A percentile compares a stretch with the other conserved stretches of the same genome.
Evolutionary conservation across 1,140 invertebrate species (phyloP).

Genomic region (Ceratitis capitata): DNA sequence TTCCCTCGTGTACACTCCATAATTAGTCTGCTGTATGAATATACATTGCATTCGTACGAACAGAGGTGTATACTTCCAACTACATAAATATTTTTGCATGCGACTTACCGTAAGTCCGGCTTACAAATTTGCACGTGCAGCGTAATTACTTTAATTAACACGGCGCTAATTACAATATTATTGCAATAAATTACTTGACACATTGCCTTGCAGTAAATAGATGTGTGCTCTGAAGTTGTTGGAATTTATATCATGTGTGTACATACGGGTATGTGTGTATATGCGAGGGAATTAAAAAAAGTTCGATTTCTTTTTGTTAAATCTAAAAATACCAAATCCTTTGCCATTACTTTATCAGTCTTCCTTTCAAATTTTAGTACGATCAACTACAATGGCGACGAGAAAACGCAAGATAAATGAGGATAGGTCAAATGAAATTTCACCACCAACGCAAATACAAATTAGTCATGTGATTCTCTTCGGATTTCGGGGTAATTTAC

Average conservation of each 20-base stretch:
- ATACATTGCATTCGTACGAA: neutral
- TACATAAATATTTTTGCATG: neutral
- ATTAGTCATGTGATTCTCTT: too few species aligned
- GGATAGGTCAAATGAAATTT: too few species aligned
- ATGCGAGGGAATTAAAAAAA: too few species aligned
- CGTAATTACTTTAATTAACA: conserved; percentile 19
- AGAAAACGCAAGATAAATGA: too few species aligned
- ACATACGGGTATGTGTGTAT: neutral
- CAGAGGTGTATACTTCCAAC: neutral
- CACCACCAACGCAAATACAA: too few species aligned
- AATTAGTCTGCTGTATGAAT: neutral
- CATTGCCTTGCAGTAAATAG: neutral
- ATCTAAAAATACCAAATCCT: too few species aligned
- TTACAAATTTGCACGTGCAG: neutral
- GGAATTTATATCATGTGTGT: neutral
- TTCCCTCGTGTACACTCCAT: neutral
- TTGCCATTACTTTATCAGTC: too few species aligned
- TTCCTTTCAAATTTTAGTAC: too few species aligned
- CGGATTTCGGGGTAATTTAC: too few species aligned
- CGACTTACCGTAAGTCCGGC: neutral
- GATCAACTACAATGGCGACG: too few species aligned
- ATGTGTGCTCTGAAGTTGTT: too few species aligned
- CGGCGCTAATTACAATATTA: conserved; percentile 17
- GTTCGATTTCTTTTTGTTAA: too few species aligned
- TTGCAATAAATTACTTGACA: conserved; percentile 37